Conservation (phyloP, 2,797 vertebrate species). For the Neosalanx taihuensis region DNA sequence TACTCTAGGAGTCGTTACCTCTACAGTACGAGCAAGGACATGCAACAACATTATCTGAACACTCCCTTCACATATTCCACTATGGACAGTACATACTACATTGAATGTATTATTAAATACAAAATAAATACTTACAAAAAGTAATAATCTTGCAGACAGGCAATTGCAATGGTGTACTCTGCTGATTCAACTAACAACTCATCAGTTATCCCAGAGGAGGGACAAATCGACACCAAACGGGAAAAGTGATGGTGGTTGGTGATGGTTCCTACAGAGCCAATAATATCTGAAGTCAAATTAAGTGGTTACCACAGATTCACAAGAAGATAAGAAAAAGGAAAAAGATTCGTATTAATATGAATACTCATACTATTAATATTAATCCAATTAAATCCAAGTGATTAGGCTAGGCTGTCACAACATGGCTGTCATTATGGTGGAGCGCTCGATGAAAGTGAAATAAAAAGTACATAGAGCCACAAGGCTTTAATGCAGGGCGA, state of each 20-base stretch:
- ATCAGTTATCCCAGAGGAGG: conserved; percentile 33
- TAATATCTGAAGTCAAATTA: conserved; percentile 44
- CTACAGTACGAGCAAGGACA: conserved; percentile 58
- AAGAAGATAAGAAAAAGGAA: conserved; percentile 33
- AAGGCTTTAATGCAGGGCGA: neutral
- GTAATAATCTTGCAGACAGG: neutral
- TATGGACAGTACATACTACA: too few species aligned
- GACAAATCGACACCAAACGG: conserved; percentile 46
- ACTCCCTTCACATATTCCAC: conserved; percentile 23
- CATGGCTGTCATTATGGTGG: conserved; percentile 36
- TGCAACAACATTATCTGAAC: conserved; percentile 39
- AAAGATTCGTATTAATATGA: too few species aligned
- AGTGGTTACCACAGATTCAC: conserved; percentile 45
- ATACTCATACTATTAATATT: too few species aligned
- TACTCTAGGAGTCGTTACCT: neutral
- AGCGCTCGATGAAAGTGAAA: conserved; percentile 21
- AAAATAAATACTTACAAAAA: neutral
- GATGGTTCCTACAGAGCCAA: conserved; percentile 51
- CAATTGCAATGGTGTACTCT: neutral
- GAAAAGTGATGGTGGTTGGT: conserved; percentile 35
- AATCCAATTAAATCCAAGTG: conserved; percentile 52
- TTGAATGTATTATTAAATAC: too few species aligned
- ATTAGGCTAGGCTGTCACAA: conserved; percentile 35
- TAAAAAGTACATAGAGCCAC: conserved; percentile 25
- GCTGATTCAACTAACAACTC: conserved; percentile 31